These are phyloP conservation scores for Bradypus variegatus DNA, from an alignment of 2,797 vertebrate genomes.

Conservation along the genomic window DNA sequence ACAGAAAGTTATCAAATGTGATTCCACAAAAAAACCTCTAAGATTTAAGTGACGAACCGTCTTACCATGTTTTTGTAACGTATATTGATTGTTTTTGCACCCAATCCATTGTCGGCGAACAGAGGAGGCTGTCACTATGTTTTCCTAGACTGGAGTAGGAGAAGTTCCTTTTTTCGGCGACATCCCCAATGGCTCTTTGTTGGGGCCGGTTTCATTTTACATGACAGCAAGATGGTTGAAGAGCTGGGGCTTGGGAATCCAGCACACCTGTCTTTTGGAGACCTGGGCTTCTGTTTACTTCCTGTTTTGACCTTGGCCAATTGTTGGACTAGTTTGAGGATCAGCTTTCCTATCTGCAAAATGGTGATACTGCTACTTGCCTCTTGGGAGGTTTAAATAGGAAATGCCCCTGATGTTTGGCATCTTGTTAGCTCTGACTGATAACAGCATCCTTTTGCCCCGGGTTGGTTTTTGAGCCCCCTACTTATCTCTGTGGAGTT, in stretches of 20 bases:
- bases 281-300: neutral
- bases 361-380: fast-evolving
- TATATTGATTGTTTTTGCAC: neutral
- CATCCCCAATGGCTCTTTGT: neutral
- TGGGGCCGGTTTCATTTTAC: neutral
- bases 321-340: neutral
- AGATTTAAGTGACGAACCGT: neutral
- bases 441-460: fast-evolving
- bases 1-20: neutral
- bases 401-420: neutral
- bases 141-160: neutral
- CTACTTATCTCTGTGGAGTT: fast-evolving
- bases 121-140: neutral
- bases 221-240: too few relatives aligned
- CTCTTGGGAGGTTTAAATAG: neutral
- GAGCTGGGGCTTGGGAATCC: neutral
- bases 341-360: neutral
- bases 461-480: neutral
- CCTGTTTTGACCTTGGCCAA: neutral
- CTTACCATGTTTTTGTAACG: fast-evolving
- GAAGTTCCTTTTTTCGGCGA: neutral
- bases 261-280: too few relatives aligned
- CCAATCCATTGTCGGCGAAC: neutral
- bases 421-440: neutral
- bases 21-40: neutral